Conservation (phyloP, 1,140 invertebrate genomes). For the Chrysopa pallens region DNA sequence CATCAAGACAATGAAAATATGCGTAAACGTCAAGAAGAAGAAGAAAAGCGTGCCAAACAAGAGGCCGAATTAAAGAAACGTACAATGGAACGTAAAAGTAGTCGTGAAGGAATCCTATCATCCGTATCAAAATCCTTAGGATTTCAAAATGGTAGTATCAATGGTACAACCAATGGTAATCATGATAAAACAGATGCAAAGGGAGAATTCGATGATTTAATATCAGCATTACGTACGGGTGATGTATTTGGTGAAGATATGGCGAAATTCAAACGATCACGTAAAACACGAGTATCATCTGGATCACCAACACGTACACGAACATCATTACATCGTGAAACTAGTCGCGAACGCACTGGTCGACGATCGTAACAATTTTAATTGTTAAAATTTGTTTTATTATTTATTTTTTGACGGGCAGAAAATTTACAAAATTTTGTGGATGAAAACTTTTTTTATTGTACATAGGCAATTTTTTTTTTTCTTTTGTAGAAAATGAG, state of each 20-base stretch:
- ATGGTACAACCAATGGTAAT: slow-evolving; percentile 16
- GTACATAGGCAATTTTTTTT: too few species aligned
- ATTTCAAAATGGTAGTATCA: slow-evolving; percentile 22
- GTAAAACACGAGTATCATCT: slow-evolving; percentile 40
- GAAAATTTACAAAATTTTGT: too few species aligned
- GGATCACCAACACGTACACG: slow-evolving; percentile 35
- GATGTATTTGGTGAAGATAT: slow-evolving; percentile 96
- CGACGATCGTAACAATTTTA: slow-evolving; percentile 14
- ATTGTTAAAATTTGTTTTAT: too few species aligned
- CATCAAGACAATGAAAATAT: slow-evolving; percentile 77
- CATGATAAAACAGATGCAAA: slow-evolving; percentile 30
- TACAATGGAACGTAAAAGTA: slow-evolving; percentile 71
- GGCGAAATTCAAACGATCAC: slow-evolving; percentile 71
- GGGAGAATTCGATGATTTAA: slow-evolving; percentile 93
- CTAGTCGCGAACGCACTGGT: slow-evolving; percentile 42
- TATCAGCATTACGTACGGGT: slow-evolving; percentile 85
- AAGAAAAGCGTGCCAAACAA: slow-evolving; percentile 75
- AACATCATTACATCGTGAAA: slow-evolving; percentile 41
- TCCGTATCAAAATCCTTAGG: slow-evolving; percentile 36
- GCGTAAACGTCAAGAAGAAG: slow-evolving; percentile 69
- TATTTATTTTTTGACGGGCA: too few species aligned
- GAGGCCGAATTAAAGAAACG: slow-evolving; percentile 80
- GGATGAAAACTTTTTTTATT: too few species aligned
- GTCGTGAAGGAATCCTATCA: slow-evolving; percentile 47
- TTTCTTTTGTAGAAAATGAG: too few species aligned